Conservation (phyloP, 1,140 invertebrate genomes). For the Pseudachorutes palmiensis region DNA sequence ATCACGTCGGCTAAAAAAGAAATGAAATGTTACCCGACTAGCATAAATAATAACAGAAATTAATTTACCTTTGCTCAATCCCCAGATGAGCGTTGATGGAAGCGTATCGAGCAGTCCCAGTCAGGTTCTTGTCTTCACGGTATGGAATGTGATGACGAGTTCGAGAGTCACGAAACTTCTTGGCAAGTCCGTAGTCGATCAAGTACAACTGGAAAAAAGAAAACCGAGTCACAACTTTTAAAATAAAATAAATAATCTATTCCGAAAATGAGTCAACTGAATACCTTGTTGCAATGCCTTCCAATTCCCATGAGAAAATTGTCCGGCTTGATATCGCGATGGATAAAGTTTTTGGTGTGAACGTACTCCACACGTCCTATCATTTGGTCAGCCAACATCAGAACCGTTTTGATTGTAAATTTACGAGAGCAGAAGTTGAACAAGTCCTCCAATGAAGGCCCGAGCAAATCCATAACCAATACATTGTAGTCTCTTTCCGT, state of each 20-base stretch:
- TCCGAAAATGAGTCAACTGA: no score
- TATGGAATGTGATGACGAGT: slow-evolving; percentile 83
- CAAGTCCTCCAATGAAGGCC: slow-evolving; percentile 89
- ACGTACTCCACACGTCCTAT: slow-evolving; percentile 85
- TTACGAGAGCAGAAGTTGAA: slow-evolving; percentile 94
- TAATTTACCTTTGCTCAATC: slow-evolving; percentile 64
- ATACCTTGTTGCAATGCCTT: slow-evolving; percentile 84
- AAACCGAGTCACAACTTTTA: background rate
- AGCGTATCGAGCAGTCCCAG: slow-evolving; percentile 92
- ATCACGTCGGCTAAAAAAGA: slow-evolving; percentile 61
- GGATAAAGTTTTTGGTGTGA: slow-evolving; percentile 93
- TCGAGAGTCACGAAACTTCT: slow-evolving; percentile 85
- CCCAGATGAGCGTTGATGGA: slow-evolving; percentile 95
- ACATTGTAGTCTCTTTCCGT: slow-evolving; percentile 90
- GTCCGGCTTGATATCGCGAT: slow-evolving; percentile 92
- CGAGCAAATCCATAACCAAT: slow-evolving; percentile 91
- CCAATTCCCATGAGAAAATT: slow-evolving; percentile 98
- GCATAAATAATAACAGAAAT: background rate
- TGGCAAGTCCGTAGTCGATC: slow-evolving; percentile 95
- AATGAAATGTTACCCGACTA: background rate
- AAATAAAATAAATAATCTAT: background rate
- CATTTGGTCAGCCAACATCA: slow-evolving; percentile 95
- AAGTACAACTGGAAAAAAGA: slow-evolving; percentile 59
- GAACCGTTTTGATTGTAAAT: slow-evolving; percentile 95
- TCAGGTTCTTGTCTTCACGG: slow-evolving; percentile 91